phyloP scores from a whole-genome alignment of 1,140 invertebrate genomes.

The Rhynchophorus ferrugineus region DNA sequence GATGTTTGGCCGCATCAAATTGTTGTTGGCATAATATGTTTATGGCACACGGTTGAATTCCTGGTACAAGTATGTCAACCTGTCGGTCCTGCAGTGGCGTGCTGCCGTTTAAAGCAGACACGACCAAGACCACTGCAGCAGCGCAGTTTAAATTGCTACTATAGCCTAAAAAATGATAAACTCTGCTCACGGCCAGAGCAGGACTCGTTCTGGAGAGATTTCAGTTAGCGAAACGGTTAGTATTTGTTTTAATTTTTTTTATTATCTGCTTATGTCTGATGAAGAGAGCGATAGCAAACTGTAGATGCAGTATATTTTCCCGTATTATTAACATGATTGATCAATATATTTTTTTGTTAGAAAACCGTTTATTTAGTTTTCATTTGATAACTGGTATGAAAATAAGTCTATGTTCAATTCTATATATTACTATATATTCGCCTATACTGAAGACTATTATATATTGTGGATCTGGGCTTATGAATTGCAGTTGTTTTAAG shows the following conservation, averaged over 20 bases:
- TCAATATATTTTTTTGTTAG: too few species aligned
- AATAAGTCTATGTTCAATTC: too few species aligned
- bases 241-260: constrained; percentile 9
- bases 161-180: constrained; percentile 16
- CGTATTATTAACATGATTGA: too few species aligned
- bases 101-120: constrained; percentile 4
- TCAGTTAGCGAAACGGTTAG: too few species aligned
- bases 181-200: constrained; percentile 1
- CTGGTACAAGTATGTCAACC: not conserved
- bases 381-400: too few species aligned
- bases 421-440: too few species aligned
- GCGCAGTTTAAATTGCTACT: constrained; percentile 18
- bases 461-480: too few species aligned
- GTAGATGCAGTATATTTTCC: not conserved
- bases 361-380: too few species aligned
- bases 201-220: constrained; percentile 29
- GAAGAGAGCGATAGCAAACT: constrained; percentile 3
- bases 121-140: constrained; percentile 35
- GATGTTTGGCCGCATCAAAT: not conserved
- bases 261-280: constrained; percentile 7
- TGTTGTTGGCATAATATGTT: not conserved
- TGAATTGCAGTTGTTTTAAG: too few species aligned
- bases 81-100: not conserved
- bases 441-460: too few species aligned
- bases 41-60: not conserved